A percentile compares a stretch with the other conserved stretches of the same genome.
These are phyloP conservation scores for Knipowitschia caucasica DNA, from an alignment of 2,797 vertebrate genomes.

Conservation along the genomic window DNA sequence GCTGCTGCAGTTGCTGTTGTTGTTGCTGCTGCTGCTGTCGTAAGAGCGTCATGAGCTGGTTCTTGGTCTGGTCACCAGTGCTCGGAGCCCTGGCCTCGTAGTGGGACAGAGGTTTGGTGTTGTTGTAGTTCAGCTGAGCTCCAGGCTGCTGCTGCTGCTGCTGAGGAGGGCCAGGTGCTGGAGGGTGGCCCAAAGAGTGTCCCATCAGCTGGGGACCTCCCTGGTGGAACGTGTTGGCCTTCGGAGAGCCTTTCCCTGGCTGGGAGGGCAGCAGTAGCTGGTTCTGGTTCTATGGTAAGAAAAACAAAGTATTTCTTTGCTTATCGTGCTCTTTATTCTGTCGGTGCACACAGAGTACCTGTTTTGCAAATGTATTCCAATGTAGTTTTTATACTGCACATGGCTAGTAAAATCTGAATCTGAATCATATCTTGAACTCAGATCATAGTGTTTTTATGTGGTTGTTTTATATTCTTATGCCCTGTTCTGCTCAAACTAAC, in stretches of 20 bases:
- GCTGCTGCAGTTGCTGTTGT: constrained; percentile 81
- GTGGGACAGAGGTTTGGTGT: constrained; percentile 95
- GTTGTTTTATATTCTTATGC: no score
- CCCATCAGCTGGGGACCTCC: background rate
- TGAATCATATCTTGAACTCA: no score
- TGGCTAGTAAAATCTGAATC: no score
- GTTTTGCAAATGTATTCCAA: no score
- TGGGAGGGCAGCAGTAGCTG: constrained; percentile 80
- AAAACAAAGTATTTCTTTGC: no score
- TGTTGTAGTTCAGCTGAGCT: constrained; percentile 85
- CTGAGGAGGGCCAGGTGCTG: constrained; percentile 8
- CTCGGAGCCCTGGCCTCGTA: constrained; percentile 79
- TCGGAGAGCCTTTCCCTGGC: constrained; percentile 86
- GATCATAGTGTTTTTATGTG: no score
- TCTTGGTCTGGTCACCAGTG: constrained; percentile 81
- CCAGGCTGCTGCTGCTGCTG: constrained; percentile 4
- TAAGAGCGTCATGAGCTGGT: constrained; percentile 78
- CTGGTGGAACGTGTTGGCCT: constrained; percentile 50
- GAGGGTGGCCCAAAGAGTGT: constrained; percentile 79
- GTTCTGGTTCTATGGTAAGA: constrained; percentile 75
- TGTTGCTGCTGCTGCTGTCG: constrained; percentile 79
- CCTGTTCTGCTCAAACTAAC: no score
- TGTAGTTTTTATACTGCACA: no score
- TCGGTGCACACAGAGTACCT: no score
- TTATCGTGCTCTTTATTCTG: no score